Conservation (phyloP, 2,113 vertebrate species). For the Chaetorhynchus papuensis region DNA sequence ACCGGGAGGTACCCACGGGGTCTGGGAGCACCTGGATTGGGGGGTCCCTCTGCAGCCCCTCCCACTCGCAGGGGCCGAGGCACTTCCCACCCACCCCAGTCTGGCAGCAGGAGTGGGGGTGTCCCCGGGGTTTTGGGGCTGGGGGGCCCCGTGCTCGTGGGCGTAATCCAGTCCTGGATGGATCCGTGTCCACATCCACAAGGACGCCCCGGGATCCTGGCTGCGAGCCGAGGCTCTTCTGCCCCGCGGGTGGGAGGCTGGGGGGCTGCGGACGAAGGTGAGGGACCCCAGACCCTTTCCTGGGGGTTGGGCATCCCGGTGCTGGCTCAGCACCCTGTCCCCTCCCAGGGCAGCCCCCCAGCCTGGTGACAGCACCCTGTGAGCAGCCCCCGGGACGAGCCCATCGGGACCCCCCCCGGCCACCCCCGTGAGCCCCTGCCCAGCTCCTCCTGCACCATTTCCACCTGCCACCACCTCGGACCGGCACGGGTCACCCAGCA, state of each 20-base stretch:
- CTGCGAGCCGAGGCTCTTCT: not conserved
- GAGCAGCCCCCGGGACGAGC: not conserved
- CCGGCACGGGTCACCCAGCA: not conserved
- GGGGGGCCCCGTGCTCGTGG: not conserved
- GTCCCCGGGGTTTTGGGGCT: not conserved
- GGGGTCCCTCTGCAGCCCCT: not conserved
- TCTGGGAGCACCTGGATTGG: not conserved
- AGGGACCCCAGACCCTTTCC: slow-evolving; percentile 6
- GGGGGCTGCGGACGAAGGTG: not conserved
- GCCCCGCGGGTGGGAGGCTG: not conserved
- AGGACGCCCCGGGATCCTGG: not conserved
- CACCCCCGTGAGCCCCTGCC: rapidly evolving
- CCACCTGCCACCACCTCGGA: rapidly evolving
- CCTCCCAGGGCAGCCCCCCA: not conserved
- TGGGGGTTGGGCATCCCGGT: not conserved
- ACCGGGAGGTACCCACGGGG: rapidly evolving
- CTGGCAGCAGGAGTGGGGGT: not conserved
- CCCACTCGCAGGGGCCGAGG: not conserved
- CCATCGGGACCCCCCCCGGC: rapidly evolving
- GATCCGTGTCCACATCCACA: not conserved
- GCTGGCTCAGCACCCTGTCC: not conserved
- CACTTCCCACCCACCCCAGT: rapidly evolving
- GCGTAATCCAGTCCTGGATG: slow-evolving; percentile 36
- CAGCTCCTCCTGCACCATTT: rapidly evolving
- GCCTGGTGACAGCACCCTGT: not conserved